phyloP scores from a whole-genome alignment of 2,797 vertebrate species.

The Lagocephalus sceleratus region DNA sequence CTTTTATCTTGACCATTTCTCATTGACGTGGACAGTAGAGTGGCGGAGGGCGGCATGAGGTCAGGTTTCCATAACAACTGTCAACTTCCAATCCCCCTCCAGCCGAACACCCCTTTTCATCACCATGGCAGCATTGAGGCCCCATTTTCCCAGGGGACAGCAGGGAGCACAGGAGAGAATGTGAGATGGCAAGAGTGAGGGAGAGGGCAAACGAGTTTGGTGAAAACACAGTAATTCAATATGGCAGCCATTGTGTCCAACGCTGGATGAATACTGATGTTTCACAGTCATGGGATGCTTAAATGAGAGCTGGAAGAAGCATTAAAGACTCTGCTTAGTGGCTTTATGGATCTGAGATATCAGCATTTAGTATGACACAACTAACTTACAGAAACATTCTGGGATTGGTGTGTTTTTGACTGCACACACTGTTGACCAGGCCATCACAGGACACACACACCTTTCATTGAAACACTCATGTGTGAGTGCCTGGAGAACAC shows the following conservation, averaged over 20 bases:
- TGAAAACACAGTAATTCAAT: slow-evolving; percentile 76
- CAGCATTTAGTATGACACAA: too few species aligned
- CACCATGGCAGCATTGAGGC: slow-evolving; percentile 71
- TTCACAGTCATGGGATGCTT: slow-evolving; percentile 47
- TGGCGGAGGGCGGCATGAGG: slow-evolving; percentile 70
- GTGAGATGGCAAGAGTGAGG: slow-evolving; percentile 59
- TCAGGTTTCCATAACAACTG: slow-evolving; percentile 74
- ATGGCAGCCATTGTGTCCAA: slow-evolving; percentile 67
- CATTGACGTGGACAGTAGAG: slow-evolving; percentile 72
- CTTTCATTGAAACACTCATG: not conserved
- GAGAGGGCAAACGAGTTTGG: slow-evolving; percentile 74
- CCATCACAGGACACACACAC: not conserved
- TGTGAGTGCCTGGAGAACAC: too few species aligned
- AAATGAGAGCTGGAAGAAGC: slow-evolving; percentile 36
- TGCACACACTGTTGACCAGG: too few species aligned
- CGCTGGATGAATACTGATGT: not conserved
- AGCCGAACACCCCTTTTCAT: slow-evolving; percentile 75
- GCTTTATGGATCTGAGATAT: too few species aligned
- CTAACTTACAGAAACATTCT: too few species aligned
- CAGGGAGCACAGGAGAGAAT: slow-evolving; percentile 65
- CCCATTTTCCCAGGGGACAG: slow-evolving; percentile 67
- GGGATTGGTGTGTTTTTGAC: too few species aligned
- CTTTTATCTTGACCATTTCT: slow-evolving; percentile 54
- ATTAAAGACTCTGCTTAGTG: not conserved
- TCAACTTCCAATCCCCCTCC: slow-evolving; percentile 65